phyloP scores from a whole-genome alignment of 1,140 invertebrate genomes.

The Heterodera carotae region DNA sequence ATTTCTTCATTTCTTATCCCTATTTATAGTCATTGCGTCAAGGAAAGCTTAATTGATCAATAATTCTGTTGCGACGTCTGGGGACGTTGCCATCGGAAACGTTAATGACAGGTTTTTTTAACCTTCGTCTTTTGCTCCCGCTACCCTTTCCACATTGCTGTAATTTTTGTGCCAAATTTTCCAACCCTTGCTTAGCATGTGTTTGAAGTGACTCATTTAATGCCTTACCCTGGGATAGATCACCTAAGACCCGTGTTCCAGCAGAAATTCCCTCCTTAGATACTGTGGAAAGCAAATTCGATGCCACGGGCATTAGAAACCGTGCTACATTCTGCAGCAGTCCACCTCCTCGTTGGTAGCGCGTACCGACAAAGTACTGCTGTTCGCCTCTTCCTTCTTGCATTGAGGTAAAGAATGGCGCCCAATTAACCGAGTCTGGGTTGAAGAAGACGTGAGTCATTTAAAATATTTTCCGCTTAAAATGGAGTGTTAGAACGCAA shows the following conservation, averaged over 20 bases:
- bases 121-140: neutral
- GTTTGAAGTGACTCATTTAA: neutral
- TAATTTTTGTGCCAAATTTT: constrained; percentile 5
- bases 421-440: constrained; percentile 14
- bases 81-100: too few species aligned
- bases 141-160: too few species aligned
- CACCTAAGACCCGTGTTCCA: constrained; percentile 8
- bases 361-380: too few species aligned
- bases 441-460: constrained; percentile 5
- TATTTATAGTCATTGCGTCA: neutral
- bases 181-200: neutral
- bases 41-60: neutral
- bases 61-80: too few species aligned
- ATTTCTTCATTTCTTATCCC: too few species aligned
- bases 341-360: too few species aligned
- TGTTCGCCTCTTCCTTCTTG: neutral
- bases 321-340: too few species aligned
- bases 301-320: too few species aligned
- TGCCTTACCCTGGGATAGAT: too few species aligned
- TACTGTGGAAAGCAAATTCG: too few species aligned
- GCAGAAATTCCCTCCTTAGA: neutral
- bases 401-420: neutral
- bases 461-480: constrained; percentile 23
- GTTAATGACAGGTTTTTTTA: neutral
- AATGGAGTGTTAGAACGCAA: neutral